These are phyloP conservation scores for Nephila pilipes DNA, from an alignment of 1,140 invertebrate species.

Conservation along the genomic window DNA sequence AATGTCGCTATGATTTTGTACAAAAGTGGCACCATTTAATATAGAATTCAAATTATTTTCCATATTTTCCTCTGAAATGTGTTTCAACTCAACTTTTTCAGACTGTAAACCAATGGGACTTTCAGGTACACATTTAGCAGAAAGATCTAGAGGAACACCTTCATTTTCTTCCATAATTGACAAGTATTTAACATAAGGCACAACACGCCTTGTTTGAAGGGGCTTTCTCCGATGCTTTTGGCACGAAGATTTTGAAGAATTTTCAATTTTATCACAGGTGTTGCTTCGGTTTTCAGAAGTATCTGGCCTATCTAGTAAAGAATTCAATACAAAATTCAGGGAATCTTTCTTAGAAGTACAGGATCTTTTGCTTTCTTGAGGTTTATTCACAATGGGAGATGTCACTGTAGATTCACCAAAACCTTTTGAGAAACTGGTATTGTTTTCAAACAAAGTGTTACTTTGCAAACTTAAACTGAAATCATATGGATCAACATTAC, in stretches of 20 bases:
- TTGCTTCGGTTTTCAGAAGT: conserved; percentile 4
- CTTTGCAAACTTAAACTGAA: conserved; percentile 56
- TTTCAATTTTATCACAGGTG: neutral
- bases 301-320: conserved; percentile 56
- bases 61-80: neutral
- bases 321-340: conserved; percentile 56
- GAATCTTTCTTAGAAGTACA: conserved; percentile 49
- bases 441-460: neutral
- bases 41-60: neutral
- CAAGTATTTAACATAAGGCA: conserved; percentile 77
- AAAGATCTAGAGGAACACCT: conserved; percentile 68
- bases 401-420: neutral
- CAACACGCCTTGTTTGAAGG: conserved; percentile 70
- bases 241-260: neutral
- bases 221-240: conserved; percentile 72
- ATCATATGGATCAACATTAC: conserved; percentile 65
- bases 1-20: neutral
- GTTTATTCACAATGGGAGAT: neutral
- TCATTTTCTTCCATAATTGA: conserved; percentile 74
- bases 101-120: neutral
- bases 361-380: neutral
- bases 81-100: neutral
- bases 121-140: conserved; percentile 53
- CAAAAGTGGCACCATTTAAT: neutral
- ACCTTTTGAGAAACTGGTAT: neutral